Conservation (phyloP, 92 coral and sea anemone species). For the Parazoanthus darwini region DNA sequence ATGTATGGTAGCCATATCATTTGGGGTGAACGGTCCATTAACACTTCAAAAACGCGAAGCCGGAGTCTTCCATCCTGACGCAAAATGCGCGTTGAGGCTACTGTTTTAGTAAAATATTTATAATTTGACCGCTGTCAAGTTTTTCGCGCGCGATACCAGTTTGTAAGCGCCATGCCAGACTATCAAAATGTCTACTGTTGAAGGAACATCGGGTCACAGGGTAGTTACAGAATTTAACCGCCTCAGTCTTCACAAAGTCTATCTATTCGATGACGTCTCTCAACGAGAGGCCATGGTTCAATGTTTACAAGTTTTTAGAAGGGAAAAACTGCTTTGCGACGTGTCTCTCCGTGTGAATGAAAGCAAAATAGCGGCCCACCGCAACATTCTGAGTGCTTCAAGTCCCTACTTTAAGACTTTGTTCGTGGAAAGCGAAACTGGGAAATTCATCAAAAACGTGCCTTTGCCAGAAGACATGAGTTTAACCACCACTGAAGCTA, state of each 20-base stretch:
- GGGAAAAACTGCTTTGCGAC: constrained; percentile 71
- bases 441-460: constrained; percentile 69
- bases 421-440: constrained; percentile 73
- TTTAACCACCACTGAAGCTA: constrained; percentile 53
- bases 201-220: neutral
- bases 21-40: too few relatives aligned
- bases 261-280: constrained; percentile 63
- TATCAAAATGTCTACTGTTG: neutral
- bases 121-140: constrained; percentile 22
- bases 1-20: too few relatives aligned
- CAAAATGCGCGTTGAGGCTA: neutral
- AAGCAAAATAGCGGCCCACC: constrained; percentile 72
- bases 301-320: constrained; percentile 64
- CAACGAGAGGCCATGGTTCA: constrained; percentile 66
- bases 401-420: constrained; percentile 87
- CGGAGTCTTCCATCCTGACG: too few relatives aligned
- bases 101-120: neutral
- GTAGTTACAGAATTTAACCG: constrained; percentile 68
- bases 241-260: constrained; percentile 51
- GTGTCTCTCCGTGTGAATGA: constrained; percentile 70
- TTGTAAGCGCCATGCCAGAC: neutral
- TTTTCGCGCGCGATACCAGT: neutral
- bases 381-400: constrained; percentile 71
- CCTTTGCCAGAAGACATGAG: constrained; percentile 60
- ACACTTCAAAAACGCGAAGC: too few relatives aligned